A percentile compares a stretch with the other conserved stretches of the same genome.
Conservation (phyloP, 35 echinoderm and acorn worm species). For the Eucidaris tribuloides region DNA sequence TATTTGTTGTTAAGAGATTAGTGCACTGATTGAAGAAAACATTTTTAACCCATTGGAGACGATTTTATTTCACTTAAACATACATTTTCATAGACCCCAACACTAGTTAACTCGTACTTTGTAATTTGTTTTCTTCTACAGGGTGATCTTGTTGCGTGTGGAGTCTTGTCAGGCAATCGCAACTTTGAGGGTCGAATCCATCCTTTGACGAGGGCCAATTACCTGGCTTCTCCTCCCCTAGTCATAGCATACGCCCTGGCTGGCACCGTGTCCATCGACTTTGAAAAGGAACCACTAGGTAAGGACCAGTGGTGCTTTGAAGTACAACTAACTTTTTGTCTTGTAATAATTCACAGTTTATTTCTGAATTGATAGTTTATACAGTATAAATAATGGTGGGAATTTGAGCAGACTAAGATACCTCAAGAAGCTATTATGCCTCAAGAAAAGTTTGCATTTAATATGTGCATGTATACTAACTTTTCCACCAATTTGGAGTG, state of each 20-base stretch:
- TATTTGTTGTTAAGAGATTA: too few relatives aligned
- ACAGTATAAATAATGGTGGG: too few relatives aligned
- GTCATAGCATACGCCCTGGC: conserved; percentile 98
- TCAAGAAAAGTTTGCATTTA: too few relatives aligned
- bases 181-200: conserved; percentile 99
- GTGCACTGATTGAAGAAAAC: too few relatives aligned
- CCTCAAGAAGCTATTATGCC: too few relatives aligned
- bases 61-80: too few relatives aligned
- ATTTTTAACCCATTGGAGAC: too few relatives aligned
- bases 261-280: conserved; percentile 90
- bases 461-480: too few relatives aligned
- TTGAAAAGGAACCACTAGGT: conserved; percentile 94
- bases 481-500: too few relatives aligned
- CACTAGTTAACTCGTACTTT: too few relatives aligned
- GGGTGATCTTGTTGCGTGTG: conserved; percentile 95
- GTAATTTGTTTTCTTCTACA: conserved; percentile 35
- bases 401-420: too few relatives aligned
- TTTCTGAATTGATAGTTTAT: not conserved
- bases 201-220: conserved; percentile 94
- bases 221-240: conserved; percentile 90
- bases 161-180: conserved; percentile 92
- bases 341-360: not conserved
- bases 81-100: too few relatives aligned
- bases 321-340: not conserved
- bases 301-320: not conserved